Base-by-base conservation (phyloP, 2,888 invertebrate species). In the Brachycybe producta region DNA sequence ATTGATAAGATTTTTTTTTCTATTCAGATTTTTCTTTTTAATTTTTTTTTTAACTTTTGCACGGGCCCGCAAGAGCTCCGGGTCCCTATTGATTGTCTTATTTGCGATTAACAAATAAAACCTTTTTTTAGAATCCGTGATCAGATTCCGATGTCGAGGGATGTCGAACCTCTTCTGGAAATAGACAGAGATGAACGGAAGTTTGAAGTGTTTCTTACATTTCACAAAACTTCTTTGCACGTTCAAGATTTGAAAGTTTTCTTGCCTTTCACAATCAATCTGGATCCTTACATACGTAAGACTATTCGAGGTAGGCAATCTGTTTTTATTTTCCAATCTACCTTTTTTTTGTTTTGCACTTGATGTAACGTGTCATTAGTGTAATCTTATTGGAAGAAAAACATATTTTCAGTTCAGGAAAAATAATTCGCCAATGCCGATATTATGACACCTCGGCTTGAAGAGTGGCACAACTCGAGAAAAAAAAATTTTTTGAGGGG, bases 271-370 rank as follows among this genome's bases (percentile, higher is more conserved):
- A 95, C 97, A 15, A 95, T 95, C 61, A 98, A 97, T 68, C 73
- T 98, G 49, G 98, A 98, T 73, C 98, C 98, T 0, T 97, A 94
- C 65, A 79, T 98, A 54, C 82, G 92, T 65, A 97, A 97, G 72
- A 84, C 91, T 50, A 90, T 97, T 52, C 87, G 92, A 77, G 95
- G 88, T 85, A 66, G 61, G 57, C 46, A 15, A 7, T 19, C 35
- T 24, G 30, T 13, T 17, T n/a, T 21, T 51, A 27, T 21, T 13
- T 21, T 2, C n/a, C 21, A 15, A 17, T 30, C 19, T 46, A 38
- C 23, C 15, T 41, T 48, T 41, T 44, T 35, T 8, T 34, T 7
- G 30, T 32, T n/a, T 17, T 13, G 11, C 13, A 7, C 11, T 11
- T n/a, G 30, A 13, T 38, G 15, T 15, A 7, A 38, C 7, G 7